Percentiles rank a stretch among this genome's conserved stretches.
These are phyloP conservation scores for Macrocentrus cingulum DNA, from an alignment of 1,140 invertebrate species.

Conservation along the genomic window DNA sequence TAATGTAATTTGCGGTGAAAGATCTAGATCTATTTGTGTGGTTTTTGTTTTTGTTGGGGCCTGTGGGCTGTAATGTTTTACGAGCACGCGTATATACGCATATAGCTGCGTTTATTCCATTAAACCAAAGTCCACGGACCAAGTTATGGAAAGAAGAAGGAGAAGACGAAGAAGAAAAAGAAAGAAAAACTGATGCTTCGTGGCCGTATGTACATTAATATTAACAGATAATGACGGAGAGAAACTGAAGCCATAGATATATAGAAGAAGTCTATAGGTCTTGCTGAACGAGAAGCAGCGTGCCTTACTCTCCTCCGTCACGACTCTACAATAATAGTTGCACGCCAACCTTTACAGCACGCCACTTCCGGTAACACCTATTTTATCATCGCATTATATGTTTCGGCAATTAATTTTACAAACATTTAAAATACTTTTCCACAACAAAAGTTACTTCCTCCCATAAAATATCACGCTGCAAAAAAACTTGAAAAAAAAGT, in stretches of 20 bases:
- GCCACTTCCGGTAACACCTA: conserved; percentile 19
- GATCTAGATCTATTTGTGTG: no score
- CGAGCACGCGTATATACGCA: conserved; percentile 36
- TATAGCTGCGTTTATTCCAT: conserved; percentile 49
- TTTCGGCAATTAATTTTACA: no score
- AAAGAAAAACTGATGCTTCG: not conserved
- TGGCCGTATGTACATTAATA: conserved; percentile 45
- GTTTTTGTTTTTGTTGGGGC: no score
- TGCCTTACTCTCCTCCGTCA: not conserved
- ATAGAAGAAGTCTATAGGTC: conserved; percentile 10
- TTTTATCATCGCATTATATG: conserved; percentile 5
- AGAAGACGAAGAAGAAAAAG: not conserved
- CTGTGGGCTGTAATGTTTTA: conserved; percentile 46
- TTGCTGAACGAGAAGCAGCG: not conserved
- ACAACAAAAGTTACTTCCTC: no score
- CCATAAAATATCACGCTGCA: conserved; percentile 4
- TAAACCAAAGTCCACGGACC: conserved; percentile 28
- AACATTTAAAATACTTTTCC: no score
- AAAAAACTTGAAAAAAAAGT: no score
- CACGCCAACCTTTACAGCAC: not conserved
- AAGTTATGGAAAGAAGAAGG: not conserved
- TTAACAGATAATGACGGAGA: conserved; percentile 47
- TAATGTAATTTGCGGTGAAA: no score
- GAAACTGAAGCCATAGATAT: conserved; percentile 4
- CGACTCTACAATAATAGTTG: not conserved